These are phyloP conservation scores for Hirundichthys speculiger DNA, from an alignment of 2,113 vertebrate genomes.

Conservation along the genomic window DNA sequence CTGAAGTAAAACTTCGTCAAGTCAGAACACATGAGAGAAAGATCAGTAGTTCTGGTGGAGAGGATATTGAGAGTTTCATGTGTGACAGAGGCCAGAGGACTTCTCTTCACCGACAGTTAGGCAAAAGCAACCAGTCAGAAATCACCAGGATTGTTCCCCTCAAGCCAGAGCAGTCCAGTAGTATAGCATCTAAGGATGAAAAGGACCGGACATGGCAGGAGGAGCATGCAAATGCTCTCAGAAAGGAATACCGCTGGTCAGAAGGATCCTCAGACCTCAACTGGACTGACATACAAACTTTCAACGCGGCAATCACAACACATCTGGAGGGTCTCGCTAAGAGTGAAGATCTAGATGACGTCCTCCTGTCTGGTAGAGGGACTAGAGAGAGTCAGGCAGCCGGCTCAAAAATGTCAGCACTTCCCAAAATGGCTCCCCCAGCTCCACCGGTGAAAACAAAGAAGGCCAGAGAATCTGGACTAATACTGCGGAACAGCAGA, in stretches of 20 bases:
- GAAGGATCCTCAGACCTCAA: slow-evolving; percentile 71
- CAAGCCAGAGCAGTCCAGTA: slow-evolving; percentile 80
- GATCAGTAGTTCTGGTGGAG: slow-evolving; percentile 64
- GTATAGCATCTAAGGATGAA: slow-evolving; percentile 73
- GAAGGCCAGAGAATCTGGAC: slow-evolving; percentile 82
- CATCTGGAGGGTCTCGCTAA: slow-evolving; percentile 49
- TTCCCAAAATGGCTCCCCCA: slow-evolving; percentile 78
- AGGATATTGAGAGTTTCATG: slow-evolving; percentile 63
- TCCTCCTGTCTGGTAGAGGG: slow-evolving; percentile 38
- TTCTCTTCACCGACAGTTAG: slow-evolving; percentile 67
- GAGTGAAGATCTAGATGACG: slow-evolving; percentile 52
- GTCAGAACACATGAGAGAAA: slow-evolving; percentile 72
- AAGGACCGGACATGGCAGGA: slow-evolving; percentile 62
- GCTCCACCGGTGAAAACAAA: slow-evolving; percentile 81
- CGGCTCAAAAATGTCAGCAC: slow-evolving; percentile 54
- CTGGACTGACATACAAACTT: slow-evolving; percentile 63
- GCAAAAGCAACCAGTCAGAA: slow-evolving; percentile 71
- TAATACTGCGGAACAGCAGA: slow-evolving; percentile 82
- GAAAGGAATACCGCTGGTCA: slow-evolving; percentile 77
- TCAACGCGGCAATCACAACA: slow-evolving; percentile 44
- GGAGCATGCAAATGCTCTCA: slow-evolving; percentile 46
- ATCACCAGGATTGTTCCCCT: slow-evolving; percentile 82
- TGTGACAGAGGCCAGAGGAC: slow-evolving; percentile 69
- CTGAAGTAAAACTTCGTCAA: slow-evolving; percentile 75
- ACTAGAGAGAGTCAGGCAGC: slow-evolving; percentile 61